Conservation (phyloP, 2,797 vertebrate species). For the Loris lydekkerianus region DNA sequence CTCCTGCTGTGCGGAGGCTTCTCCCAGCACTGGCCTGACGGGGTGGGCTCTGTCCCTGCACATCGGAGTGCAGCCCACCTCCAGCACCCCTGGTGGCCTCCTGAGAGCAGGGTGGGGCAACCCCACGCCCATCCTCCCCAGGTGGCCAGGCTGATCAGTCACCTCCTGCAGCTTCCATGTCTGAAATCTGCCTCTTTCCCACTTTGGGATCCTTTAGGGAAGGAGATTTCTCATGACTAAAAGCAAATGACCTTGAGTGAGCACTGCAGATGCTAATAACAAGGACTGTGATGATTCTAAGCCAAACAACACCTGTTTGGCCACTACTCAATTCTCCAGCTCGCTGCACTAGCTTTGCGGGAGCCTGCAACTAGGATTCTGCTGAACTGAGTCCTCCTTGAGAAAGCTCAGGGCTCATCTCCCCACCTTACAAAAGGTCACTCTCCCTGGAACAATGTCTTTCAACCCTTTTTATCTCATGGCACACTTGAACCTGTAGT, state of each 20-base stretch:
- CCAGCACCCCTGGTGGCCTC: neutral
- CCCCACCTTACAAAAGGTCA: neutral
- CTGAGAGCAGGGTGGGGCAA: neutral
- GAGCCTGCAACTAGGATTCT: neutral
- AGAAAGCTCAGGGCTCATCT: neutral
- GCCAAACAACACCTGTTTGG: conserved; percentile 6
- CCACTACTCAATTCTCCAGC: neutral
- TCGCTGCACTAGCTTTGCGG: neutral
- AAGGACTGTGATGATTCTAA: conserved; percentile 1
- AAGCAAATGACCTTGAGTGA: neutral
- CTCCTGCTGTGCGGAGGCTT: neutral
- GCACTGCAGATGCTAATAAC: neutral
- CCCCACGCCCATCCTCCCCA: neutral
- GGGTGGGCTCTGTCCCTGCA: neutral
- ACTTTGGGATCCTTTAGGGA: conserved; percentile 4
- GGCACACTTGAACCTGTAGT: too few species aligned
- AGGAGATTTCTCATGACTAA: conserved; percentile 46
- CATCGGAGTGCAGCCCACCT: neutral
- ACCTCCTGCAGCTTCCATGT: neutral
- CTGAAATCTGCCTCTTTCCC: conserved; percentile 25
- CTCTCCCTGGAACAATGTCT: neutral
- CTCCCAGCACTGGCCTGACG: neutral
- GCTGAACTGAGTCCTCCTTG: neutral
- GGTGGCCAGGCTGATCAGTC: neutral
- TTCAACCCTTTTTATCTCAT: too few species aligned